These are phyloP conservation scores for Strigamia crassipes DNA, from an alignment of 2,888 invertebrate genomes.

Conservation along the genomic window DNA sequence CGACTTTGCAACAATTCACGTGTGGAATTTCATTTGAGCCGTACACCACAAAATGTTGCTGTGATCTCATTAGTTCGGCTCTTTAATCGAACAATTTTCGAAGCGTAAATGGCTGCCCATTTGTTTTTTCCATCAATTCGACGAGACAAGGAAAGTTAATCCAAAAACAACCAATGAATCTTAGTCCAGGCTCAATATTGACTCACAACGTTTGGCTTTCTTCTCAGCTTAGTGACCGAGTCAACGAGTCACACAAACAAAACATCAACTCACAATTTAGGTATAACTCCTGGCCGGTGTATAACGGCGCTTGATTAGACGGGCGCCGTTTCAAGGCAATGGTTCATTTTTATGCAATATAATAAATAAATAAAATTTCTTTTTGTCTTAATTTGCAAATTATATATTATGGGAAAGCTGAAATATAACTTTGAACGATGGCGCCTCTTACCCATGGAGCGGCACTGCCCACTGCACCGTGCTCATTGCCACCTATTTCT, in stretches of 20 bases:
- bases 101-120: not conserved
- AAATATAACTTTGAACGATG: too few relatives aligned
- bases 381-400: too few relatives aligned
- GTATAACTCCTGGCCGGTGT: too few relatives aligned
- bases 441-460: too few relatives aligned
- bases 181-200: not conserved
- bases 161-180: constrained; percentile 5
- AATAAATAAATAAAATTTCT: too few relatives aligned
- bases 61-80: not conserved
- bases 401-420: too few relatives aligned
- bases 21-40: constrained; percentile 11
- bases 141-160: not conserved
- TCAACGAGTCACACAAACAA: not conserved
- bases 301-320: too few relatives aligned
- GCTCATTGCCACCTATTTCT: too few relatives aligned
- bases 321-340: too few relatives aligned
- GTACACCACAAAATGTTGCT: not conserved
- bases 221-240: not conserved
- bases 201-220: not conserved
- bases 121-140: not conserved
- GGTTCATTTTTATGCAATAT: too few relatives aligned
- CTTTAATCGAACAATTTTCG: not conserved
- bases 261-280: constrained; percentile 1
- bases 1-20: constrained; percentile 1
- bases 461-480: too few relatives aligned